Percentiles rank a stretch among this genome's conserved stretches.
phyloP scores from a whole-genome alignment of 2,113 vertebrate species.

The Lota lota region DNA sequence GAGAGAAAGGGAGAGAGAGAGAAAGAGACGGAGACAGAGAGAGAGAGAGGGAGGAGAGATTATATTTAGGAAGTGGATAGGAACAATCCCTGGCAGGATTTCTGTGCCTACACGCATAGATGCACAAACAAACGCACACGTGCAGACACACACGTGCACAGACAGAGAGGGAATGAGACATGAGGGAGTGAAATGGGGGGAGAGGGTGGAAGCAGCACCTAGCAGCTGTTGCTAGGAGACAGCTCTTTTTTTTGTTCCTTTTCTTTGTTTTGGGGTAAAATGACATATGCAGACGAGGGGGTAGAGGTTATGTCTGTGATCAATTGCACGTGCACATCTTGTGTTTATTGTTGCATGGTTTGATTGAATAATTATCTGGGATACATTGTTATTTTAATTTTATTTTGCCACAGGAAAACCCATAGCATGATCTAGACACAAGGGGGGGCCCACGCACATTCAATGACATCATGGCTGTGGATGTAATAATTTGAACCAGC shows the following conservation, averaged over 20 bases:
- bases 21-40: not conserved
- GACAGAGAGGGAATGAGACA: conserved; percentile 17
- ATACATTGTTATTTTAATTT: conserved; percentile 1
- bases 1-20: too few relatives aligned
- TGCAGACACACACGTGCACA: conserved; percentile 16
- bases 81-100: not conserved
- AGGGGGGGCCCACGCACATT: conserved; percentile 45
- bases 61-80: not conserved
- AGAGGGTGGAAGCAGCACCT: conserved; percentile 32
- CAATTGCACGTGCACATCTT: not conserved
- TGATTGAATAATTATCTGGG: not conserved
- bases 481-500: not conserved
- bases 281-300: not conserved
- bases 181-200: not conserved
- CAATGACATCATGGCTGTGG: not conserved
- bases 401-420: not conserved
- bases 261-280: conserved; percentile 51
- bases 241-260: conserved; percentile 36
- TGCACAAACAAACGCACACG: not conserved
- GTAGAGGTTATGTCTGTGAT: too few relatives aligned
- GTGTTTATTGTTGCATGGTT: not conserved
- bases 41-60: not conserved
- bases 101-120: conserved; percentile 1
- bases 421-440: conserved; percentile 32
- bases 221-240: conserved; percentile 72